A percentile compares a stretch with the other conserved stretches of the same genome.
phyloP scores from a whole-genome alignment of 2,888 invertebrate genomes.

The Coelopa pilipes region DNA sequence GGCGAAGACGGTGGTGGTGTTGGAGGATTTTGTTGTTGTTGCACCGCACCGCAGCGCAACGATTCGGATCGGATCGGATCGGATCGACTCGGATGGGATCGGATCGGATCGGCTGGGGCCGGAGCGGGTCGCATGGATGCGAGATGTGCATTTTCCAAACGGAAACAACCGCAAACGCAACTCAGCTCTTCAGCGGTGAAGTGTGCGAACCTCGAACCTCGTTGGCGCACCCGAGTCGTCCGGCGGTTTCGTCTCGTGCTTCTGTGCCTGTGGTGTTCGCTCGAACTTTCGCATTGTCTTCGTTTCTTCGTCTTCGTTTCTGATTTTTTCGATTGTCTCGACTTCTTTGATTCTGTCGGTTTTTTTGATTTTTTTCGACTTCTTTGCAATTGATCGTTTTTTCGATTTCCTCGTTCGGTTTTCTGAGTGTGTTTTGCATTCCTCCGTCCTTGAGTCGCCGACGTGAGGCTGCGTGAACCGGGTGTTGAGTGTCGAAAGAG shows the following conservation, averaged over 20 bases:
- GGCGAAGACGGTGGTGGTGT: not conserved
- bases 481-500: slow-evolving; percentile 10
- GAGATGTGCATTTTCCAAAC: slow-evolving; percentile 27
- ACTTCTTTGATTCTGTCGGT: not conserved
- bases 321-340: not conserved
- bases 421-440: not conserved
- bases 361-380: not conserved
- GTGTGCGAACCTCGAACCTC: slow-evolving; percentile 22
- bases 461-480: not conserved
- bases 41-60: slow-evolving; percentile 6
- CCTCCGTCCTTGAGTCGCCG: not conserved
- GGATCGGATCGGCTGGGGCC: not conserved
- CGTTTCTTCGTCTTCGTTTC: too few species aligned
- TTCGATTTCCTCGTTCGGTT: slow-evolving; percentile 16
- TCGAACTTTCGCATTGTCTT: not conserved
- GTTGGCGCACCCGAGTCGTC: too few species aligned
- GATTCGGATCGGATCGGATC: not conserved
- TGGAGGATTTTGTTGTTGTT: slow-evolving; percentile 8
- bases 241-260: too few species aligned
- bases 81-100: slow-evolving; percentile 12
- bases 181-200: slow-evolving; percentile 32
- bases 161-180: slow-evolving; percentile 33
- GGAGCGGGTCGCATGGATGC: slow-evolving; percentile 11
- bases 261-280: too few species aligned
- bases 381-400: not conserved